phyloP scores from a whole-genome alignment of 2,888 invertebrate species.

The Caenorhabditis macrosperma region DNA sequence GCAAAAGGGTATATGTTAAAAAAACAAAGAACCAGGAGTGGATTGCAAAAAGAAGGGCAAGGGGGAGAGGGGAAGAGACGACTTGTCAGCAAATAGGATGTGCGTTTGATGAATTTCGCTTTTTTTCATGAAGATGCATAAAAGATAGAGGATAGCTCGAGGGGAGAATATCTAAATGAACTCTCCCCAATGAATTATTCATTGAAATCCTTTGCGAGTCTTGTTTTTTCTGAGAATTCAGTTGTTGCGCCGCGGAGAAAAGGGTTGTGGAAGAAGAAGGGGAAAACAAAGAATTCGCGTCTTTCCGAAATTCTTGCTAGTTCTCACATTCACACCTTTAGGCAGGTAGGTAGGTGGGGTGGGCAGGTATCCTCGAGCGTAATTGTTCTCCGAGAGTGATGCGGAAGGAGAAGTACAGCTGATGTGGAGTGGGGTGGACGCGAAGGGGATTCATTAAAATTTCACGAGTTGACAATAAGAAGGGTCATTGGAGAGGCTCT shows the following conservation, averaged over 20 bases:
- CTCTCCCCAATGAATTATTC: background rate
- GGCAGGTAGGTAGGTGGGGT: constrained; percentile 1
- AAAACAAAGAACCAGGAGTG: background rate
- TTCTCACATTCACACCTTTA: background rate
- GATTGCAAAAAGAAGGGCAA: background rate
- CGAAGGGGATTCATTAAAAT: too few species aligned
- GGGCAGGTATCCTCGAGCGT: too few species aligned
- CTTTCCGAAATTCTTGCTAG: background rate
- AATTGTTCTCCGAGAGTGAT: background rate
- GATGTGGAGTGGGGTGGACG: too few species aligned
- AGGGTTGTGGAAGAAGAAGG: background rate
- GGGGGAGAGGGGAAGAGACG: background rate
- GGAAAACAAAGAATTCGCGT: background rate
- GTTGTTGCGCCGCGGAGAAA: too few species aligned
- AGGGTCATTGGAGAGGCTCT: background rate
- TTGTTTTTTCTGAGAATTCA: background rate
- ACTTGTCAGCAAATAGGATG: constrained; percentile 17
- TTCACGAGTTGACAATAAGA: constrained; percentile 23
- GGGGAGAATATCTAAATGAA: background rate
- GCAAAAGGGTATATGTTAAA: background rate
- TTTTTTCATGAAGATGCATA: background rate
- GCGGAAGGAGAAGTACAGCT: background rate
- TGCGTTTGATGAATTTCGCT: constrained; percentile 31
- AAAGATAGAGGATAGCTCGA: background rate
- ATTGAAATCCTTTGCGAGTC: background rate